Evolutionary conservation across 2,797 vertebrate genomes (phyloP).

Genomic region (Arctocebus calabarensis): DNA sequence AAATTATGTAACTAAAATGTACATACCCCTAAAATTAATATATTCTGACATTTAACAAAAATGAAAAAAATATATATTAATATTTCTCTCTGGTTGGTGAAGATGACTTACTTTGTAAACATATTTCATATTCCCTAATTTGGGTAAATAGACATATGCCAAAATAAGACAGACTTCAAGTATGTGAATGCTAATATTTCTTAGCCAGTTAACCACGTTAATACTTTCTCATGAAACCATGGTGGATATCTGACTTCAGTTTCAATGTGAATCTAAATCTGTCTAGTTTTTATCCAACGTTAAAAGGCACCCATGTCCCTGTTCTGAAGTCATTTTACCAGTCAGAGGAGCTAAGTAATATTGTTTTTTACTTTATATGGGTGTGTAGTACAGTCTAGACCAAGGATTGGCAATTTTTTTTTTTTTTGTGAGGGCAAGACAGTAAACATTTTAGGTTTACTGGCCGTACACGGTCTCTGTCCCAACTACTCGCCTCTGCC

Average conservation of each 20-base stretch:
- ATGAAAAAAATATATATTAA: too few species aligned
- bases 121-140: not conserved
- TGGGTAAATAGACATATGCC: not conserved
- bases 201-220: not conserved
- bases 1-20: too few species aligned
- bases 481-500: not conserved
- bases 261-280: conserved; percentile 12
- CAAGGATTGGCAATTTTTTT: too few species aligned
- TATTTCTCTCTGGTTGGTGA: not conserved
- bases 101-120: not conserved
- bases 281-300: not conserved
- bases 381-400: not conserved
- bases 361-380: not conserved
- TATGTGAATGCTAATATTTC: not conserved
- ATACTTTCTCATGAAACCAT: not conserved
- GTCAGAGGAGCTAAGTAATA: not conserved
- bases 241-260: not conserved
- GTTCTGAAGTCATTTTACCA: not conserved
- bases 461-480: not conserved
- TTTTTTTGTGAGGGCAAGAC: not conserved
- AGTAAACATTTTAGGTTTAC: not conserved
- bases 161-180: not conserved
- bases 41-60: too few species aligned
- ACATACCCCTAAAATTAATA: too few species aligned
- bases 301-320: not conserved